Percentiles rank a stretch among this genome's conserved stretches.
Evolutionary conservation across 2,888 invertebrate species (phyloP).

Genomic region (Mongoloraphidia duomilia): DNA sequence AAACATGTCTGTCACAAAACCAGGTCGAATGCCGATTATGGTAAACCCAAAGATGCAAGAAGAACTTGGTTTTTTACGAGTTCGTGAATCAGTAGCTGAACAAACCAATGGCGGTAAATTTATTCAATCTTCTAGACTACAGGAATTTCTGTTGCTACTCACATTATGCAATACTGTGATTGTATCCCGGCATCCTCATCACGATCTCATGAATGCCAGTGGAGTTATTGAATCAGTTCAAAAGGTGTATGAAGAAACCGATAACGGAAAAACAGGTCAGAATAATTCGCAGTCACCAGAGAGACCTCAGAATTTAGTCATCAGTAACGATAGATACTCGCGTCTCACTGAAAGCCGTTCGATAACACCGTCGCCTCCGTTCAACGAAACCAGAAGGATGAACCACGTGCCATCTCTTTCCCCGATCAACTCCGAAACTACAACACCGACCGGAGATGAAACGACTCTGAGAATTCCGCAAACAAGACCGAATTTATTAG

Average conservation of each 20-base stretch:
- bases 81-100: constrained; percentile 19
- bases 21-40: constrained; percentile 31
- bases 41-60: constrained; percentile 38
- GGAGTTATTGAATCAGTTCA: constrained; percentile 38
- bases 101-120: constrained; percentile 17
- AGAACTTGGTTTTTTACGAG: constrained; percentile 27
- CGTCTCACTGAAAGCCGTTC: constrained; percentile 64
- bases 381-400: constrained; percentile 27
- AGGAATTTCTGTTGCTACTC: constrained; percentile 80
- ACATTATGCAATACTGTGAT: constrained; percentile 96
- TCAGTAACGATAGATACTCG: constrained; percentile 39
- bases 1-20: constrained; percentile 32
- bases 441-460: constrained; percentile 34
- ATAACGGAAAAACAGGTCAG: constrained; percentile 6
- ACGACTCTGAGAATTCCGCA: constrained; percentile 19
- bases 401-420: constrained; percentile 34
- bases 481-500: constrained; percentile 12
- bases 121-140: constrained; percentile 54
- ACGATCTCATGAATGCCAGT: constrained; percentile 57
- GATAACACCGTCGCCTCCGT: constrained; percentile 52
- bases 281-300: background rate
- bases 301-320: constrained; percentile 3
- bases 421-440: constrained; percentile 39
- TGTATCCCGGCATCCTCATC: constrained; percentile 72
- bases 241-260: constrained; percentile 15